Evolutionary conservation across 2,113 vertebrate genomes (phyloP), one percentile per base, ranked within the genome.

Genomic region (Saguinus midas): DNA sequence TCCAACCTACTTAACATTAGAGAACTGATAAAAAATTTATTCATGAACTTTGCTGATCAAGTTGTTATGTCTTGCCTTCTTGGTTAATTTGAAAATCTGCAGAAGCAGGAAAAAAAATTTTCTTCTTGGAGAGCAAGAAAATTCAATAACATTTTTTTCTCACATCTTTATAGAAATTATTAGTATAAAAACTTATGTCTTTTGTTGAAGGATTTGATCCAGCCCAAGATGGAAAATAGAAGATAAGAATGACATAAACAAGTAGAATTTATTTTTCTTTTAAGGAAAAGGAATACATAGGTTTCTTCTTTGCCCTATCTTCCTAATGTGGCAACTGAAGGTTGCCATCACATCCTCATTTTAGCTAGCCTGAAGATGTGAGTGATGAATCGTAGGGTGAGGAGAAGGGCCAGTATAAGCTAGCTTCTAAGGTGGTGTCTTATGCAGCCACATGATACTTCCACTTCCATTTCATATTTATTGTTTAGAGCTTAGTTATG

Each of bases 101-200:
- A 66, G 25, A 90, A 21, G 20, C 40, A 80, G 80, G 91, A 61
- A 57, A 70, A 78, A 5, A 17, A 18, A 10, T 90, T 82, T 55
- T 87, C 17, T 89, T 83, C 80, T 16, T 88, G 37, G 37, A 29
- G 23, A 89, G 9, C 27, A 72, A 85, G 76, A 88, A 66, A 76
- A 84, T 81, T 18, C 6, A 61, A 23, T 66, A 40, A 89, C 68
- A 78, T 90, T 40, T 72, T 3, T 87, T 40, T 72, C 4, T 87
- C 70, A 13, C 6, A 52, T 76, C 48, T 66, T 76, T 13, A 43
- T 91, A 58, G 52, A 87, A 73, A 72, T 79, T 70, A 58, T 35
- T 76, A 48, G n/a, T 78, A 58, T 64, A 72, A 70, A 86, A 40
- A 3, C 0, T 83, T 66, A 66, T 61, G 23, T 94, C 27, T 64